A percentile compares a stretch with the other conserved stretches of the same genome.
These are phyloP conservation scores for Plagiodera versicolora DNA, from an alignment of 2,888 invertebrate genomes.

Conservation along the genomic window DNA sequence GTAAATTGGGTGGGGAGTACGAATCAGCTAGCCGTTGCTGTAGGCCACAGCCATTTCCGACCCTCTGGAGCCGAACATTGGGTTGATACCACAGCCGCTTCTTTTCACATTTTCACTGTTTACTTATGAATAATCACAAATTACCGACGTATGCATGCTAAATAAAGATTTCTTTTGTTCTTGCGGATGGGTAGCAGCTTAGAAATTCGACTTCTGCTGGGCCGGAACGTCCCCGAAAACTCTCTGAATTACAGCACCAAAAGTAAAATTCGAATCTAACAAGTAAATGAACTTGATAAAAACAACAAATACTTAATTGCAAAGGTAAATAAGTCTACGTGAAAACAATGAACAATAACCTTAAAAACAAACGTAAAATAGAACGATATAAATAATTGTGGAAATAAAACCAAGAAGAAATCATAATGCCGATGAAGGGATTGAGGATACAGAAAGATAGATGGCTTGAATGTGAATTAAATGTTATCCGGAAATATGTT, in stretches of 20 bases:
- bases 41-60: slow-evolving; percentile 60
- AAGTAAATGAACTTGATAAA: slow-evolving; percentile 12
- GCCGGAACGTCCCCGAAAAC: slow-evolving; percentile 54
- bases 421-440: slow-evolving; percentile 18
- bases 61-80: slow-evolving; percentile 54
- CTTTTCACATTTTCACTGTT: slow-evolving; percentile 19
- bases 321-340: neutral
- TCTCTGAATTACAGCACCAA: slow-evolving; percentile 54
- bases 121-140: slow-evolving; percentile 8
- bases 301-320: slow-evolving; percentile 3
- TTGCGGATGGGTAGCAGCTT: slow-evolving; percentile 50
- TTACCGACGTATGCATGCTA: slow-evolving; percentile 31
- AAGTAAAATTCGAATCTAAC: slow-evolving; percentile 23
- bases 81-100: slow-evolving; percentile 50
- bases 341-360: slow-evolving; percentile 16
- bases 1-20: slow-evolving; percentile 53
- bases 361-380: slow-evolving; percentile 20
- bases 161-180: slow-evolving; percentile 39
- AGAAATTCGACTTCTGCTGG: slow-evolving; percentile 53
- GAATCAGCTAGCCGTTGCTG: slow-evolving; percentile 71
- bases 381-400: slow-evolving; percentile 5
- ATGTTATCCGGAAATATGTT: neutral
- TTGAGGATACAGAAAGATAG: slow-evolving; percentile 26
- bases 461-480: slow-evolving; percentile 16
- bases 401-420: slow-evolving; percentile 15